Evolutionary conservation across 2,113 vertebrate genomes (phyloP).

Genomic region (Oreochromis niloticus): DNA sequence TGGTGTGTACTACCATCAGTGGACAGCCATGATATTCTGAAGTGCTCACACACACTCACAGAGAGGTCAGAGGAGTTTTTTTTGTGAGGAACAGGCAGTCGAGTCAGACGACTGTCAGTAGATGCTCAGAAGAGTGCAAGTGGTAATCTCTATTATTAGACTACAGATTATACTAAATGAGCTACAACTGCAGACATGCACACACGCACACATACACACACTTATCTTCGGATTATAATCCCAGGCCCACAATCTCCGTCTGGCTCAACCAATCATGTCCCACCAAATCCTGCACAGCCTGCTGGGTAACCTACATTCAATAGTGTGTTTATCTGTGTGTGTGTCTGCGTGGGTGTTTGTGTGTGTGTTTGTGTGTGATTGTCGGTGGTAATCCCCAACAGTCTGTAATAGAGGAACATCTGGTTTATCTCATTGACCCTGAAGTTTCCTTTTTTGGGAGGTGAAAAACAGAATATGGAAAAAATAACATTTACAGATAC

Average conservation of each 20-base stretch:
- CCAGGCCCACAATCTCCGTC: slow-evolving; percentile 47
- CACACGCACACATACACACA: neutral
- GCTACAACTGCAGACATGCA: neutral
- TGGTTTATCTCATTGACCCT: slow-evolving; percentile 34
- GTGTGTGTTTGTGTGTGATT: neutral
- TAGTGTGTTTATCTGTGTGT: neutral
- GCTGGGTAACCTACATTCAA: slow-evolving; percentile 50
- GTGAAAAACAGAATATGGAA: neutral
- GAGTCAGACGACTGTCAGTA: slow-evolving; percentile 7
- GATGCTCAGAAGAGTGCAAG: slow-evolving; percentile 16
- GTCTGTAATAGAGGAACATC: slow-evolving; percentile 36
- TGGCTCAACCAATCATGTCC: slow-evolving; percentile 48
- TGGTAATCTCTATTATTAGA: slow-evolving; percentile 55
- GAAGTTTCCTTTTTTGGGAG: neutral
- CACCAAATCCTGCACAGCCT: slow-evolving; percentile 35
- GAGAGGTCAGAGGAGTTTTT: neutral
- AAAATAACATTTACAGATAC: neutral
- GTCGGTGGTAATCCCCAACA: slow-evolving; percentile 15
- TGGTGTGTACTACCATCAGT: neutral
- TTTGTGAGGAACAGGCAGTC: neutral
- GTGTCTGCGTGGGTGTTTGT: neutral
- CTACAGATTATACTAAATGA: slow-evolving; percentile 42
- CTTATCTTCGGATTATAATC: slow-evolving; percentile 52
- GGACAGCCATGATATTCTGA: neutral
- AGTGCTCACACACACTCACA: neutral